A percentile compares a stretch with the other conserved stretches of the same genome.
These are phyloP conservation scores for Merluccius polli DNA, from an alignment of 2,797 vertebrate genomes.

Conservation along the genomic window DNA sequence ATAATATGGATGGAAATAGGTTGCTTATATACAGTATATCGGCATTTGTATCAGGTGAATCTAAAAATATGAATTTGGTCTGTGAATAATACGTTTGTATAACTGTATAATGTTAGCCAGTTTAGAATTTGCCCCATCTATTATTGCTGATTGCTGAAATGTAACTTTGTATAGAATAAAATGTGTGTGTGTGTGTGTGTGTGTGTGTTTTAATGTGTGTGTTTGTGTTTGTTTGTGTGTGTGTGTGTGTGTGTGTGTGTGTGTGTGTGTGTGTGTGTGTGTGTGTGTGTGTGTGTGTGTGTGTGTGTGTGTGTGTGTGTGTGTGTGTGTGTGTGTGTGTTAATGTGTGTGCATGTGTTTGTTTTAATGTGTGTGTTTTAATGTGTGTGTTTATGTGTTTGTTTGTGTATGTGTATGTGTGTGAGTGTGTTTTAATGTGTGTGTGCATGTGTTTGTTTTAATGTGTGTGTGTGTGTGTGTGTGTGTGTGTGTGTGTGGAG, in stretches of 20 bases:
- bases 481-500: too few species aligned
- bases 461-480: not conserved
- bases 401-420: not conserved
- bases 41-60: not conserved
- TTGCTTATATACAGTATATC: not conserved
- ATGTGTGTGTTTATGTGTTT: too few species aligned
- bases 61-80: not conserved
- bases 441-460: conserved; percentile 2
- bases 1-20: not conserved
- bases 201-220: not conserved
- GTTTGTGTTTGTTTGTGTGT: not conserved
- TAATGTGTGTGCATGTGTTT: not conserved
- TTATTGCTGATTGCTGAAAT: not conserved
- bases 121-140: not conserved
- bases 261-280: too few species aligned
- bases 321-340: not conserved
- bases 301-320: not conserved
- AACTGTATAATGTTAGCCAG: not conserved
- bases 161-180: not conserved
- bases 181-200: not conserved
- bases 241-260: not conserved
- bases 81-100: not conserved
- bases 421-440: not conserved
- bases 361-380: too few species aligned
- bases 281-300: not conserved